Evolutionary conservation across 2,113 vertebrate genomes (phyloP).

Genomic region (Neotoma lepida): DNA sequence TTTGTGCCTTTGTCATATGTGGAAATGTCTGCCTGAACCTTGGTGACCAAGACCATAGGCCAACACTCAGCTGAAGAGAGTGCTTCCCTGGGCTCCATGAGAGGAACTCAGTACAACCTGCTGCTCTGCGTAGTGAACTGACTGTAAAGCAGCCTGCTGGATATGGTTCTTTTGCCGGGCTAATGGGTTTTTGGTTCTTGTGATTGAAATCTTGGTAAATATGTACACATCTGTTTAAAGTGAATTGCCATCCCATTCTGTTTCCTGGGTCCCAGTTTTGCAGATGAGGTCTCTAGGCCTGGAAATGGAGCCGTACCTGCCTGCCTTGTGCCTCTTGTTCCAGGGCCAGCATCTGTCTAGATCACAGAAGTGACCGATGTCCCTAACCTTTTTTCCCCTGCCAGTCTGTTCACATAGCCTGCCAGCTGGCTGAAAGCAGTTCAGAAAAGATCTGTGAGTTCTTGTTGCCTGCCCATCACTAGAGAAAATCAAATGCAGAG

Average conservation of each 20-base stretch:
- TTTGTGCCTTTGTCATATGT: not conserved
- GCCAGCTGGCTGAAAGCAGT: not conserved
- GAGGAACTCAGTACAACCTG: not conserved
- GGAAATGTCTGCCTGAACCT: not conserved
- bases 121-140: not conserved
- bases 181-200: not conserved
- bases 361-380: not conserved
- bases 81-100: not conserved
- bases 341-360: not conserved
- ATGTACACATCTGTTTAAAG: not conserved
- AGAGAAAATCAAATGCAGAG: not conserved
- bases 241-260: not conserved
- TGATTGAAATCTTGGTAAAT: not conserved
- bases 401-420: not conserved
- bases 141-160: not conserved
- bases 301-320: not conserved
- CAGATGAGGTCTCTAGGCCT: not conserved
- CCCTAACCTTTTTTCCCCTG: not conserved
- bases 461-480: not conserved
- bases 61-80: not conserved
- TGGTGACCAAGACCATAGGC: not conserved
- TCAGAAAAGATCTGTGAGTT: not conserved
- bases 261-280: not conserved
- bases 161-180: not conserved
- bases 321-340: not conserved